Evolutionary conservation across 1,140 invertebrate genomes (phyloP).

Genomic region (Cephus cinctus): DNA sequence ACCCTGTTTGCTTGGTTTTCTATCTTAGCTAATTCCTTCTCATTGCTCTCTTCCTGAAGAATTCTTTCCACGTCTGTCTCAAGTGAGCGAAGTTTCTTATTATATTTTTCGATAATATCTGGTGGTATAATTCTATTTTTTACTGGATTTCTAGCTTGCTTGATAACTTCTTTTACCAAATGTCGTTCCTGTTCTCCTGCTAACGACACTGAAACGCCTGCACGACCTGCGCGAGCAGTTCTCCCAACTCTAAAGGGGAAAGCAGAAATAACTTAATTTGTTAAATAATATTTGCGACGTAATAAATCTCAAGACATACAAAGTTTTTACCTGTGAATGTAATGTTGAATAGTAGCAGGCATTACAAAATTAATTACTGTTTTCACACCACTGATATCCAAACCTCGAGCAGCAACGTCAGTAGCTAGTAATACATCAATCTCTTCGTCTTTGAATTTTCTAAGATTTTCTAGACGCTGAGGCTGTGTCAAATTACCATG

Average conservation of each 20-base stretch:
- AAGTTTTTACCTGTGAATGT: constrained; percentile 79
- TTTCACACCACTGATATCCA: constrained; percentile 95
- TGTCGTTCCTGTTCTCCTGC: constrained; percentile 89
- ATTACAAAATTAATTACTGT: constrained; percentile 97
- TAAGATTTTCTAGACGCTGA: constrained; percentile 85
- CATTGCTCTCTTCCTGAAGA: constrained; percentile 80
- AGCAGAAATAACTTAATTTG: not conserved
- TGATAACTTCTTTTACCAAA: constrained; percentile 90
- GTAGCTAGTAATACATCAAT: constrained; percentile 93
- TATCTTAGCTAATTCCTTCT: constrained; percentile 77
- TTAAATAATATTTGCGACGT: not conserved
- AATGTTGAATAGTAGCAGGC: constrained; percentile 92
- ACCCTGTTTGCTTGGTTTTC: constrained; percentile 83
- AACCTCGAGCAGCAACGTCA: constrained; percentile 93
- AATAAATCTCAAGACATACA: too few relatives aligned
- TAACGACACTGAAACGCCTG: constrained; percentile 88
- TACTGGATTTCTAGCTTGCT: constrained; percentile 79
- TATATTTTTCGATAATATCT: constrained; percentile 88
- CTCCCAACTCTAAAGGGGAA: constrained; percentile 71
- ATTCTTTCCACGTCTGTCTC: constrained; percentile 80
- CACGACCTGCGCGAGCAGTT: constrained; percentile 90
- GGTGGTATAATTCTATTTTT: constrained; percentile 85
- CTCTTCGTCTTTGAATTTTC: constrained; percentile 84
- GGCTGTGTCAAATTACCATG: constrained; percentile 95
- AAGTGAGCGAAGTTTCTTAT: constrained; percentile 68